These are phyloP conservation scores for Megaleporinus macrocephalus DNA, from an alignment of 2,113 vertebrate genomes.

Conservation along the genomic window DNA sequence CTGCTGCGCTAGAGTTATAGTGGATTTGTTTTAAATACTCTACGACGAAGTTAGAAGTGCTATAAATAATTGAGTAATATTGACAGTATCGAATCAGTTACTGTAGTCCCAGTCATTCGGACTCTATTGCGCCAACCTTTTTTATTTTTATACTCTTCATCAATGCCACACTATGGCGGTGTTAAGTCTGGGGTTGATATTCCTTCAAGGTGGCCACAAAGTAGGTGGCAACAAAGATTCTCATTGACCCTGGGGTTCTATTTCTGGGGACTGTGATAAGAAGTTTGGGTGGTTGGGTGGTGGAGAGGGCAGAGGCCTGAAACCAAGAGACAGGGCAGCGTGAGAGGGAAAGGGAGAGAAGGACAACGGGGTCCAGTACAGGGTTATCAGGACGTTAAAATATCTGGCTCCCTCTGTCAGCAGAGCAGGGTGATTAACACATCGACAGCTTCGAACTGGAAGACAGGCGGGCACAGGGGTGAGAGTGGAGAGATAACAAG, in stretches of 20 bases:
- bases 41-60: background rate
- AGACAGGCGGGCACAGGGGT: constrained; percentile 55
- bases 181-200: background rate
- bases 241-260: constrained; percentile 55
- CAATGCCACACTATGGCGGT: too few species aligned
- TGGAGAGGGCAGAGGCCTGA: constrained; percentile 50
- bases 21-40: background rate
- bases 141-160: too few species aligned
- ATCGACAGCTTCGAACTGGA: constrained; percentile 57
- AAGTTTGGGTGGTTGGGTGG: constrained; percentile 52
- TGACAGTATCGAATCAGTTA: background rate
- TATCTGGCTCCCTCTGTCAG: constrained; percentile 75
- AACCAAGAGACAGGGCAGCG: constrained; percentile 47
- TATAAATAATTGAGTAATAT: background rate
- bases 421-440: constrained; percentile 69
- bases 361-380: constrained; percentile 48
- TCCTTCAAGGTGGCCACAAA: constrained; percentile 42
- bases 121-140: too few species aligned
- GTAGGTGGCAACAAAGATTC: constrained; percentile 45
- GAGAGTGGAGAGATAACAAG: constrained; percentile 67
- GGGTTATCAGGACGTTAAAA: constrained; percentile 75
- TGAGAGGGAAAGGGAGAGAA: constrained; percentile 54
- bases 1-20: background rate
- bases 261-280: constrained; percentile 62
- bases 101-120: background rate